A percentile compares a stretch with the other conserved stretches of the same genome.
Evolutionary conservation across 2,113 vertebrate species (phyloP).

Genomic region (Zosterops lateralis): DNA sequence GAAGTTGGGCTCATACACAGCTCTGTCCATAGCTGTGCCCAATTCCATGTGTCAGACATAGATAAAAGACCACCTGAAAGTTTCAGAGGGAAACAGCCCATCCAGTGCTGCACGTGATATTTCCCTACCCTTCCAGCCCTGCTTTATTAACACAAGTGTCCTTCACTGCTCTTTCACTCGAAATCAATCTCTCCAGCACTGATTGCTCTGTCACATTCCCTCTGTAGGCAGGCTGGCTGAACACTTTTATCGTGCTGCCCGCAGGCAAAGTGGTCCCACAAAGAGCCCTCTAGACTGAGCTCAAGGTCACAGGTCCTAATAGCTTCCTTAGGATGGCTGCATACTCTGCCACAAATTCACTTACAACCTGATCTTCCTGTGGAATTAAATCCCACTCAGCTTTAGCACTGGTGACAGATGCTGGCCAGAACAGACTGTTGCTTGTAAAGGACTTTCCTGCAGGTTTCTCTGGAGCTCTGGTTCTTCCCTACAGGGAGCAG

Average conservation of each 20-base stretch:
- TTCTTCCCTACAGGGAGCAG: neutral
- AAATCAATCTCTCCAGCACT: constrained; percentile 52
- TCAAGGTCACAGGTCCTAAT: constrained; percentile 49
- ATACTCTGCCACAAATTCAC: neutral
- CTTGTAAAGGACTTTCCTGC: neutral
- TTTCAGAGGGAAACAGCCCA: neutral
- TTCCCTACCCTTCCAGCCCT: neutral
- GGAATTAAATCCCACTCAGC: neutral
- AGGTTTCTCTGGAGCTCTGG: neutral
- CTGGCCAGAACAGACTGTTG: neutral
- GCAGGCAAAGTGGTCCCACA: constrained; percentile 41
- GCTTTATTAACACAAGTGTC: constrained; percentile 48
- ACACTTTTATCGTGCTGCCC: constrained; percentile 27
- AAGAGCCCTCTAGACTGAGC: constrained; percentile 46
- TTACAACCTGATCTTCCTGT: neutral
- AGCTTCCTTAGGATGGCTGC: constrained; percentile 27
- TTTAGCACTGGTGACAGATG: neutral
- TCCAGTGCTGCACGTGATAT: neutral
- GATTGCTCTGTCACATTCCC: constrained; percentile 60
- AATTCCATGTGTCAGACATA: neutral
- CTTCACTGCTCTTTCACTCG: constrained; percentile 45
- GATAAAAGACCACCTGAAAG: neutral
- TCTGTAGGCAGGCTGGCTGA: constrained; percentile 32
- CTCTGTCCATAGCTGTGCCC: neutral
- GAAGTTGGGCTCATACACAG: neutral